A percentile compares a stretch with the other conserved stretches of the same genome.
These are phyloP conservation scores for Pomatorhinus ruficollis DNA, from an alignment of 2,113 vertebrate species.

Conservation along the genomic window DNA sequence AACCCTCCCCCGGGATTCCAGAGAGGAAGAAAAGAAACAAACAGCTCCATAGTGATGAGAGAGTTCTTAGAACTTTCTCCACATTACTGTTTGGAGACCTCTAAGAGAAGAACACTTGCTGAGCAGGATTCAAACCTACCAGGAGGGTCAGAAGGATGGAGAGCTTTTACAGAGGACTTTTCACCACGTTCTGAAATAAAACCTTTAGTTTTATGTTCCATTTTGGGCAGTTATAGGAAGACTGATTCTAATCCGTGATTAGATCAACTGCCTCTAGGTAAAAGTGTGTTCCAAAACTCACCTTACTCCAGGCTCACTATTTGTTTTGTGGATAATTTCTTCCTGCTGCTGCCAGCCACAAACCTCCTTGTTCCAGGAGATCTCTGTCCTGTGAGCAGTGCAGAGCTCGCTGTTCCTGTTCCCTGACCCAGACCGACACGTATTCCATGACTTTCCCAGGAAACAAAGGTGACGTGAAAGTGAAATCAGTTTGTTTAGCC, in stretches of 20 bases:
- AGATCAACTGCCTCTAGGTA: background rate
- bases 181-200: background rate
- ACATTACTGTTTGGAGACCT: background rate
- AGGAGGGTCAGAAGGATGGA: background rate
- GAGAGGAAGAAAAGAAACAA: background rate
- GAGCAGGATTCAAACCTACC: background rate
- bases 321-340: background rate
- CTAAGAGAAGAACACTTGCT: background rate
- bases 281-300: background rate
- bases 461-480: background rate
- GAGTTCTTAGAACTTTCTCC: background rate
- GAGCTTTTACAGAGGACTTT: background rate
- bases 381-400: background rate
- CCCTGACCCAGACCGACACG: rapidly evolving
- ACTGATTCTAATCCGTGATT: background rate
- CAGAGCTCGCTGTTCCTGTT: background rate
- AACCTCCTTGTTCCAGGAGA: background rate
- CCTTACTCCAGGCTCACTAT: background rate
- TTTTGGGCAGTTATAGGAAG: background rate
- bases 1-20: background rate
- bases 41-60: background rate
- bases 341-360: background rate
- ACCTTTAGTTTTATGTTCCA: background rate
- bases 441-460: background rate
- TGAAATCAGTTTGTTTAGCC: background rate